These are phyloP conservation scores for Harpalus rubripes DNA, from an alignment of 2,888 invertebrate species.

Conservation along the genomic window DNA sequence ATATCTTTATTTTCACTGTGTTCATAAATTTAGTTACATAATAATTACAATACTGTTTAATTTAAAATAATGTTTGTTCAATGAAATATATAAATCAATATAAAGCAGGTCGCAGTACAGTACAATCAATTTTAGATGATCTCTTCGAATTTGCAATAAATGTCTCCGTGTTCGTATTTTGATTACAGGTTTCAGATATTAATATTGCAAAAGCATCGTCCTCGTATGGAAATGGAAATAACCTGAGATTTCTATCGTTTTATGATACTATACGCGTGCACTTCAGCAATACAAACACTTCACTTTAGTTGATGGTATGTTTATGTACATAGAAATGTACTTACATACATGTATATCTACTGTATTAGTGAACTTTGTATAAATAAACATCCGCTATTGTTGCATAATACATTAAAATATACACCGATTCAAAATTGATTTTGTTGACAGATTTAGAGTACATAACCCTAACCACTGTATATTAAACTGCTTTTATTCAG, in stretches of 20 bases:
- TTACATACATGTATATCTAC: slow-evolving; percentile 1
- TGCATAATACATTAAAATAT: not conserved
- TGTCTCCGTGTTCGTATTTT: not conserved
- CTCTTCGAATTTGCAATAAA: not conserved
- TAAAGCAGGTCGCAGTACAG: not conserved
- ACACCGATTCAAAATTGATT: not conserved
- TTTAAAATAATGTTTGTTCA: not conserved
- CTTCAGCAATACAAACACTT: slow-evolving; percentile 19
- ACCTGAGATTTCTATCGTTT: slow-evolving; percentile 25
- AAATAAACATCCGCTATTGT: slow-evolving; percentile 6
- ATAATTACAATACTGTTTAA: not conserved
- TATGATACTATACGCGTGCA: slow-evolving; percentile 11
- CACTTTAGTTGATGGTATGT: slow-evolving; percentile 9
- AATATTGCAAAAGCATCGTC: slow-evolving; percentile 19
- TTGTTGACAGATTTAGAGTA: not conserved
- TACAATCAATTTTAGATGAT: slow-evolving; percentile 3
- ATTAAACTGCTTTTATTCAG: too few relatives aligned
- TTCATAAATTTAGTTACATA: too few relatives aligned
- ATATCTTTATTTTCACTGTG: too few relatives aligned
- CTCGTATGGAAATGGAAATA: slow-evolving; percentile 7
- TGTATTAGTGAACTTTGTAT: slow-evolving; percentile 8
- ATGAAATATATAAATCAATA: not conserved
- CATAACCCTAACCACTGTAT: not conserved
- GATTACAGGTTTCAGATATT: slow-evolving; percentile 17
- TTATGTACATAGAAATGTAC: slow-evolving; percentile 23